Evolutionary conservation across 2,888 invertebrate species (phyloP).

Genomic region (Clusia tigrina): DNA sequence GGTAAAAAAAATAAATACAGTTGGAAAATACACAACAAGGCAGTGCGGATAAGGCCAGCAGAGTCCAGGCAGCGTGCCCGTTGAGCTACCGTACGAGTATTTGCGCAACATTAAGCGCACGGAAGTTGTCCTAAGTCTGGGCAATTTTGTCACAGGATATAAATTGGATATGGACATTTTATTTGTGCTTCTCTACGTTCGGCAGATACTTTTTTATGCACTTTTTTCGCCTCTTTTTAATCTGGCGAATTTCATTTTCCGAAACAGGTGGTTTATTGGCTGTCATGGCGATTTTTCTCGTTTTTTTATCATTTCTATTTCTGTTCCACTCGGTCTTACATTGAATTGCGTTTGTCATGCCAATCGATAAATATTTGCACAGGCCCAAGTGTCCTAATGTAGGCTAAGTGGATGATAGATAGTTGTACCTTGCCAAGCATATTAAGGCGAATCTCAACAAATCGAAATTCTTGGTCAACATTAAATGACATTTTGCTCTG

Average conservation of each 20-base stretch:
- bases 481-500: conserved; percentile 39
- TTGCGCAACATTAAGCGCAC: conserved; percentile 9
- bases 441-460: conserved; percentile 30
- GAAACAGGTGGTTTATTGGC: conserved; percentile 32
- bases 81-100: neutral
- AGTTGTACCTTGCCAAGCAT: conserved; percentile 30
- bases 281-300: conserved; percentile 21
- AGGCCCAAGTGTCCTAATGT: conserved; percentile 41
- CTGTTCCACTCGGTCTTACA: neutral
- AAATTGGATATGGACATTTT: conserved; percentile 15
- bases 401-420: conserved; percentile 42
- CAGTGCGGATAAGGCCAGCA: neutral
- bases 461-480: conserved; percentile 43
- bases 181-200: neutral
- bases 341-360: conserved; percentile 43
- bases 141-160: conserved; percentile 10
- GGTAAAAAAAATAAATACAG: conserved; percentile 1
- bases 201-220: neutral
- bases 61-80: neutral
- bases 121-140: conserved; percentile 10
- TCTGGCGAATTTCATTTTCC: too few species aligned
- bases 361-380: conserved; percentile 56
- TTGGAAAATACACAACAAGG: neutral
- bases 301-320: neutral
- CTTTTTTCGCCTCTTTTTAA: too few species aligned